Conservation (phyloP, 2,888 invertebrate species). For the Shargacucullia verbasci region DNA sequence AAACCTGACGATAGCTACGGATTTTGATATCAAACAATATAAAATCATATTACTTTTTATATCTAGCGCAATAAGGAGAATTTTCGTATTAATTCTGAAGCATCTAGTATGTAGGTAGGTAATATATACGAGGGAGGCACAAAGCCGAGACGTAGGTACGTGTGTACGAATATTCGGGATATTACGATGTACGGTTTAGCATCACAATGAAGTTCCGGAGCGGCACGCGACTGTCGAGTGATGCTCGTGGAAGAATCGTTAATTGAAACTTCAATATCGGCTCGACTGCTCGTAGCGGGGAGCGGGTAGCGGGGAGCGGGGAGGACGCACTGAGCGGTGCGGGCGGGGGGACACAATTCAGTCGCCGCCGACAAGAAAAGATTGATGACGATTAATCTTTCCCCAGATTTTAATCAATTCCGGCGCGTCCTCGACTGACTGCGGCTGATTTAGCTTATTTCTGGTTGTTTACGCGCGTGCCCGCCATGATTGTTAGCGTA, state of each 20-base stretch:
- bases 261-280: constrained; percentile 53
- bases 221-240: constrained; percentile 13
- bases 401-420: constrained; percentile 57
- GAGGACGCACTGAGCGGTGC: neutral
- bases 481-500: neutral
- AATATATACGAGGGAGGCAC: neutral
- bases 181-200: constrained; percentile 35
- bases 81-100: neutral
- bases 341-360: constrained; percentile 15
- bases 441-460: constrained; percentile 27
- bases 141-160: neutral
- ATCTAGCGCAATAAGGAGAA: neutral
- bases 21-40: neutral
- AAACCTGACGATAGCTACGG: neutral
- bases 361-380: constrained; percentile 47
- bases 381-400: constrained; percentile 60
- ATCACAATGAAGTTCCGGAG: constrained; percentile 43
- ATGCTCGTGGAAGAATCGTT: constrained; percentile 41
- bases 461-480: neutral
- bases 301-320: neutral
- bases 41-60: neutral
- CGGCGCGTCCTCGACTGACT: constrained; percentile 25
- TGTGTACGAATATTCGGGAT: constrained; percentile 7
- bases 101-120: neutral
- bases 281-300: constrained; percentile 1